These are phyloP conservation scores for Ophioninae sp. DNA, from an alignment of 2,888 invertebrate genomes.

Conservation along the genomic window DNA sequence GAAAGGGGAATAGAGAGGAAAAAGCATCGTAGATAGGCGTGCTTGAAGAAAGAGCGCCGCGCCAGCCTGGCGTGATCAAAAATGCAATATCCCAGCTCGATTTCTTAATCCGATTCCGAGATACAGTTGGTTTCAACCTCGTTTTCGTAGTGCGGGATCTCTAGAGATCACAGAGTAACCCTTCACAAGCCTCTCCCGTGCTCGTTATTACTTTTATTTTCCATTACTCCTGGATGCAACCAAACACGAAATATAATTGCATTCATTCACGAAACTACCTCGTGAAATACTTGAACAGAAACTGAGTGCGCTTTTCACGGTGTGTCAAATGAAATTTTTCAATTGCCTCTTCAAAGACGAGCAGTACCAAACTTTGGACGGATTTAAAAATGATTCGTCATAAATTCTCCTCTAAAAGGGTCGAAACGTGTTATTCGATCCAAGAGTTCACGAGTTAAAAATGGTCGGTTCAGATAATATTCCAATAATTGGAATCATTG, in stretches of 20 bases:
- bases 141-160: conserved; percentile 34
- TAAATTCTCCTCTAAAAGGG: not conserved
- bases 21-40: conserved; percentile 37
- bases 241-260: conserved; percentile 46
- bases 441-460: not conserved
- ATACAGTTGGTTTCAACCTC: conserved; percentile 56
- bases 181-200: conserved; percentile 23
- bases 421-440: not conserved
- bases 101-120: conserved; percentile 79
- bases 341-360: not conserved
- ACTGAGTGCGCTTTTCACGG: not conserved
- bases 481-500: not conserved
- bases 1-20: conserved; percentile 37
- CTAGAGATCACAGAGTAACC: conserved; percentile 40
- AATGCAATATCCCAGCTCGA: conserved; percentile 79
- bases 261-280: conserved; percentile 24
- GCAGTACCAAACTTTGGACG: not conserved
- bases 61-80: conserved; percentile 75
- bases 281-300: conserved; percentile 23
- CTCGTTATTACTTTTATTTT: conserved; percentile 45
- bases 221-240: conserved; percentile 26
- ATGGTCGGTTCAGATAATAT: not conserved
- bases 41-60: conserved; percentile 17
- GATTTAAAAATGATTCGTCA: not conserved
- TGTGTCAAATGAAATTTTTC: not conserved